Conservation (phyloP, 1,140 invertebrate species). For the Hylaeus anthracinus region DNA sequence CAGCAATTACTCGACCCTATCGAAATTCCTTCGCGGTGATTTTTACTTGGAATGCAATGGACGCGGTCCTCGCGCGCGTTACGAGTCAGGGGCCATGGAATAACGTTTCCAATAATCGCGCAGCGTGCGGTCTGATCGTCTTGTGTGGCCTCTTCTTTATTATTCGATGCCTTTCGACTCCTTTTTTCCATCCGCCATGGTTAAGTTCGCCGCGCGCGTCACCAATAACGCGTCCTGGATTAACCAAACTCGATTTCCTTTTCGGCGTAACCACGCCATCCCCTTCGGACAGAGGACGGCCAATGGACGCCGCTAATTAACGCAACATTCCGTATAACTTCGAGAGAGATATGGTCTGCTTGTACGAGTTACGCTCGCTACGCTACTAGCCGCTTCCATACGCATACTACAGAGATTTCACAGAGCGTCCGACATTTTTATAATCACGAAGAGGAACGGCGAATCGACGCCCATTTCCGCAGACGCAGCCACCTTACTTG, state of each 20-base stretch:
- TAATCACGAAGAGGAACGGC: not conserved
- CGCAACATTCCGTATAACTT: slow-evolving; percentile 33
- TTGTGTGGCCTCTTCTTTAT: slow-evolving; percentile 54
- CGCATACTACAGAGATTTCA: not conserved
- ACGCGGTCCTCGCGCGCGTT: slow-evolving; percentile 20
- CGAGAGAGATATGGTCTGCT: not conserved
- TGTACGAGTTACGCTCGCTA: not conserved
- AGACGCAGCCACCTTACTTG: not conserved
- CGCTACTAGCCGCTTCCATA: too few relatives aligned
- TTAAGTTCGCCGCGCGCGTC: slow-evolving; percentile 23
- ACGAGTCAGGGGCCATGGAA: slow-evolving; percentile 19
- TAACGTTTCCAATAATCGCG: slow-evolving; percentile 43
- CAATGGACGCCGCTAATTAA: slow-evolving; percentile 50
- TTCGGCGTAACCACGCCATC: slow-evolving; percentile 30
- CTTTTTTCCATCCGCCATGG: slow-evolving; percentile 3
- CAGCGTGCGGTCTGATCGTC: slow-evolving; percentile 56
- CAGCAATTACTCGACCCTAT: not conserved
- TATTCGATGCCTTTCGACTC: slow-evolving; percentile 21
- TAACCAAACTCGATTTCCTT: slow-evolving; percentile 51
- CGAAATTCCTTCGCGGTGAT: slow-evolving; percentile 18
- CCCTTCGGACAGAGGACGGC: not conserved
- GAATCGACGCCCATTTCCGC: not conserved
- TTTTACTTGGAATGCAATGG: slow-evolving; percentile 40
- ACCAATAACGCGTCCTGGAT: slow-evolving; percentile 36
- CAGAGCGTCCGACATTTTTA: not conserved